phyloP scores from a whole-genome alignment of 2,888 invertebrate genomes.

The Laspeyria flexula region DNA sequence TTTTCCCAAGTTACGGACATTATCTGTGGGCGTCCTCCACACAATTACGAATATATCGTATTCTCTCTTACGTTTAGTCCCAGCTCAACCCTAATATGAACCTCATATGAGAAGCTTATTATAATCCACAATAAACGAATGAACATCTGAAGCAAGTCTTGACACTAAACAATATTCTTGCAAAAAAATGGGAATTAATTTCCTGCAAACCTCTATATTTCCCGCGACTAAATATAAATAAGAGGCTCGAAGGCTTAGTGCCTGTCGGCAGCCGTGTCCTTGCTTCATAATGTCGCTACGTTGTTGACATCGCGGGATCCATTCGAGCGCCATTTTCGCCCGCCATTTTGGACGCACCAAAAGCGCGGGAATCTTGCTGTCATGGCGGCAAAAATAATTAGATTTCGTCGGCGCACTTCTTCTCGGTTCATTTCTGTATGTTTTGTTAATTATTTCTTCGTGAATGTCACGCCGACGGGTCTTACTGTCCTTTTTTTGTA shows the following conservation, averaged over 20 bases:
- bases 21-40: constrained; percentile 4
- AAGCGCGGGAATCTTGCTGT: constrained; percentile 79
- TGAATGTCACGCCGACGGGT: constrained; percentile 57
- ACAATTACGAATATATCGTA: background rate
- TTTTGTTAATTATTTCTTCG: constrained; percentile 81
- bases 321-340: constrained; percentile 58
- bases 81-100: constrained; percentile 29
- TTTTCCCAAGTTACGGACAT: constrained; percentile 1
- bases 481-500: constrained; percentile 49
- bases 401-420: constrained; percentile 72
- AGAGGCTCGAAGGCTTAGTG: constrained; percentile 74
- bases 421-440: constrained; percentile 80
- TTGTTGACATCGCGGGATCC: constrained; percentile 70
- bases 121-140: constrained; percentile 47
- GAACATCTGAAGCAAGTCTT: constrained; percentile 46
- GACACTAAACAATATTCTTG: constrained; percentile 57
- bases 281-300: constrained; percentile 74
- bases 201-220: constrained; percentile 68
- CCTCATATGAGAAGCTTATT: constrained; percentile 38
- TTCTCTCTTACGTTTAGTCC: constrained; percentile 7
- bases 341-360: constrained; percentile 68
- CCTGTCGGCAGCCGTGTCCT: constrained; percentile 73
- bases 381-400: constrained; percentile 83
- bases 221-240: constrained; percentile 66
- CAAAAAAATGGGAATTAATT: constrained; percentile 56